These are phyloP conservation scores for Hypsibius dujardini DNA, from an alignment of 1,140 invertebrate genomes.

Conservation along the genomic window DNA sequence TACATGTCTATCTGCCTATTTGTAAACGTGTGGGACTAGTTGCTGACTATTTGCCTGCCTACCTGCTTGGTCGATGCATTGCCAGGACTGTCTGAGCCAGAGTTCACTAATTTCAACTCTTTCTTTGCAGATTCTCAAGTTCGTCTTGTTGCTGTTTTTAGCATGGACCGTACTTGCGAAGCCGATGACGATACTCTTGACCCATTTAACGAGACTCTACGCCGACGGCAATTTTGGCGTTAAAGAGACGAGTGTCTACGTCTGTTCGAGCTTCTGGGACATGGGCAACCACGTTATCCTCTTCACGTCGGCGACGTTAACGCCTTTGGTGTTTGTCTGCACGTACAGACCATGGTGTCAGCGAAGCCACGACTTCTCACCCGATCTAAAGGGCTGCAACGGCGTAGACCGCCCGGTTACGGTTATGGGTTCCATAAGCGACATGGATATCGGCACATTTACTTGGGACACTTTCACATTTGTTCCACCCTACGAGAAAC, in stretches of 20 bases:
- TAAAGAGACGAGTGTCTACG: background rate
- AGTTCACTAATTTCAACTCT: background rate
- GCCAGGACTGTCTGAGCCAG: no score
- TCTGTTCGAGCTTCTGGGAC: constrained; percentile 13
- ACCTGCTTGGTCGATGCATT: no score
- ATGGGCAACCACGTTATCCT: constrained; percentile 2
- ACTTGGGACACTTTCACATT: constrained; percentile 12
- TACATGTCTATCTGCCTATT: no score
- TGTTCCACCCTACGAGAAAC: no score
- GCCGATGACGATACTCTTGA: background rate
- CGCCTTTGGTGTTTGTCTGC: background rate
- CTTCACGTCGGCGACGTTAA: background rate
- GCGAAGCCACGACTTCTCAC: no score
- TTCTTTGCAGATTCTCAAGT: constrained; percentile 3
- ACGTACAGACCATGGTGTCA: no score
- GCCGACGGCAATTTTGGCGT: background rate
- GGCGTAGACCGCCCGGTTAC: background rate
- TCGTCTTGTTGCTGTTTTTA: constrained; percentile 8
- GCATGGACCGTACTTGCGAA: constrained; percentile 5
- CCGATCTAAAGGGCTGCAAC: background rate
- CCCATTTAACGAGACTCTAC: background rate
- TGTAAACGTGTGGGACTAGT: no score
- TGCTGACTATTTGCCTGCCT: no score
- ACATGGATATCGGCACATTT: constrained; percentile 1
- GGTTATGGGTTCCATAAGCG: background rate